phyloP scores from a whole-genome alignment of 2,797 vertebrate genomes.

The Sebastes nivosus region DNA sequence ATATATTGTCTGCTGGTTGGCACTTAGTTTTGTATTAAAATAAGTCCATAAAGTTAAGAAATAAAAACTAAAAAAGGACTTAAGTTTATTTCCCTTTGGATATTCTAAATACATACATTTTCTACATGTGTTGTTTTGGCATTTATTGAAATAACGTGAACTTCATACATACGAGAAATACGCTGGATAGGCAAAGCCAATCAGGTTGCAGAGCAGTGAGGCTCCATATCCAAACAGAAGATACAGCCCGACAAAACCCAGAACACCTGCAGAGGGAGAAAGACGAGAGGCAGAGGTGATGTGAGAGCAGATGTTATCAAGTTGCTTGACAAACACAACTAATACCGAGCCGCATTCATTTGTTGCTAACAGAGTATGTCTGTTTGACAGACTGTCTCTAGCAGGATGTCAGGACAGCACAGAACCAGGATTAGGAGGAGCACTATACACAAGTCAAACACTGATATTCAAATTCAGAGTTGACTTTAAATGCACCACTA shows the following conservation, averaged over 20 bases:
- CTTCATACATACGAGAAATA: conserved; percentile 91
- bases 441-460: conserved; percentile 47
- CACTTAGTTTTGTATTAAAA: neutral
- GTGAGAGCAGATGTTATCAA: neutral
- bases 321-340: conserved; percentile 35
- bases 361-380: neutral
- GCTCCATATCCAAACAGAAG: conserved; percentile 93
- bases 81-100: neutral
- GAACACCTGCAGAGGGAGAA: conserved; percentile 74
- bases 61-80: neutral
- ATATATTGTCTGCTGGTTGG: neutral
- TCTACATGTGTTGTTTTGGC: neutral
- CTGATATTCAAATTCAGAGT: neutral
- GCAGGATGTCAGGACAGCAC: conserved; percentile 52
- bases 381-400: neutral
- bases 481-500: neutral
- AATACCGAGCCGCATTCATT: neutral
- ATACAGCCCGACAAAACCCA: conserved; percentile 84
- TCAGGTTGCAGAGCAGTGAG: conserved; percentile 93
- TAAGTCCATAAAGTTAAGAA: neutral
- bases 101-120: neutral
- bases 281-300: neutral
- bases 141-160: neutral
- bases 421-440: conserved; percentile 53
- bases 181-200: conserved; percentile 93